Evolutionary conservation across 53 echinoderm and acorn worm genomes (phyloP).

Genomic region (Stichopus horrens): DNA sequence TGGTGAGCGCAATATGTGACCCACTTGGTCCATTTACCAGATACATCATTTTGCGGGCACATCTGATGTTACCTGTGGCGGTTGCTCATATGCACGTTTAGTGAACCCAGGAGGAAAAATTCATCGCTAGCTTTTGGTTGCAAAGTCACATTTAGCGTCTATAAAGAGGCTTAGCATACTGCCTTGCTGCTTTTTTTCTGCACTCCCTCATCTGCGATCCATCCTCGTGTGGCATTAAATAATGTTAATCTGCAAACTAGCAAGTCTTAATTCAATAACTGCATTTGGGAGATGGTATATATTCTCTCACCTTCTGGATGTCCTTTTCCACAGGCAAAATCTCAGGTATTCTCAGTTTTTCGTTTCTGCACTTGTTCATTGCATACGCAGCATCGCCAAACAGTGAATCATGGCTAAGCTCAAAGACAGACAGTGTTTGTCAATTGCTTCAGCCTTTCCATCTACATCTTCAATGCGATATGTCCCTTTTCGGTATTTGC

Average conservation of each 20-base stretch:
- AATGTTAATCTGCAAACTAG: constrained; percentile 55
- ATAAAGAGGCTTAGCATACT: constrained; percentile 54
- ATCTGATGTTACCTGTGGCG: constrained; percentile 57
- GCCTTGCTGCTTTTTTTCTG: no score
- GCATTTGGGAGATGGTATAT: constrained; percentile 43
- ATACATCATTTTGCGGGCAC: constrained; percentile 74
- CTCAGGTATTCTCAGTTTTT: constrained; percentile 59
- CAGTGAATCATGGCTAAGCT: constrained; percentile 54
- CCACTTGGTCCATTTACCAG: constrained; percentile 63
- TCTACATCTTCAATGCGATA: constrained; percentile 53
- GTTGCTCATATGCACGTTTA: constrained; percentile 43
- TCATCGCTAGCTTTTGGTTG: constrained; percentile 40
- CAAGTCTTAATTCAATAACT: constrained; percentile 34
- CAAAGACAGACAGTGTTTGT: constrained; percentile 63
- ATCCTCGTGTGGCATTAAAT: constrained; percentile 66
- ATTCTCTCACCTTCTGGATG: constrained; percentile 53
- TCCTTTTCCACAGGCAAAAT: constrained; percentile 65
- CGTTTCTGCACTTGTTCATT: constrained; percentile 49
- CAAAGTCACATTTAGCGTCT: constrained; percentile 55
- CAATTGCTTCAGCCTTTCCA: constrained; percentile 55
- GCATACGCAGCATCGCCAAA: constrained; percentile 74
- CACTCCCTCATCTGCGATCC: constrained; percentile 19
- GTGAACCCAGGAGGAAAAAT: constrained; percentile 32
- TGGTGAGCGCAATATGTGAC: constrained; percentile 53
- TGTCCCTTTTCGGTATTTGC: constrained; percentile 49